Conservation (phyloP, 37 sponge, comb jelly and placozoan species). For the Ephydatia muelleri region DNA sequence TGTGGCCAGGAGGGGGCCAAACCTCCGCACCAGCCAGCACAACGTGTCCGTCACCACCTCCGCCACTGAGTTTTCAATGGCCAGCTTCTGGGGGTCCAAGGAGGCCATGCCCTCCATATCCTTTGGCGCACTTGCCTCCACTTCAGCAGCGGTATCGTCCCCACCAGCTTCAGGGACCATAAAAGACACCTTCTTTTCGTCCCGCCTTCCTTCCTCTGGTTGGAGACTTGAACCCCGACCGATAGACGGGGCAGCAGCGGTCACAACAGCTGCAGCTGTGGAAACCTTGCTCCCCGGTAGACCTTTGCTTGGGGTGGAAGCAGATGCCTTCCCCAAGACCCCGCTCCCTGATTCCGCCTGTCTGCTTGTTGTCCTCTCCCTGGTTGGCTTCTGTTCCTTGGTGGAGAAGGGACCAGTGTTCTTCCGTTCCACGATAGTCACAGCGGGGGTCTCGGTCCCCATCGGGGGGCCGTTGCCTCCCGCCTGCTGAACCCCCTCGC, state of each 20-base stretch:
- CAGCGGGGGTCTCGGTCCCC: neutral
- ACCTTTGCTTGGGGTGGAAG: neutral
- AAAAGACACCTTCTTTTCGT: constrained; percentile 1
- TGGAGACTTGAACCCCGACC: neutral
- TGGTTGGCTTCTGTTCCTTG: neutral
- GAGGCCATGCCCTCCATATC: neutral
- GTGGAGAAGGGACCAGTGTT: neutral
- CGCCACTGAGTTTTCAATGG: constrained; percentile 24
- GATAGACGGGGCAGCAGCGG: no score
- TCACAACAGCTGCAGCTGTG: no score
- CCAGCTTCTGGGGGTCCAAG: constrained; percentile 20
- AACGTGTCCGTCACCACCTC: constrained; percentile 71
- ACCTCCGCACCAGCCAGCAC: constrained; percentile 66
- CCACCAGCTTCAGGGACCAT: neutral
- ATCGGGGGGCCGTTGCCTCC: neutral
- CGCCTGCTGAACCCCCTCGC: neutral
- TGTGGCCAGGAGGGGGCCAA: constrained; percentile 76
- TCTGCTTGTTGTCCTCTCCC: neutral
- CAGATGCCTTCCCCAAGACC: neutral
- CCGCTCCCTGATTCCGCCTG: neutral
- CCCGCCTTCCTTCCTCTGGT: constrained; percentile 4
- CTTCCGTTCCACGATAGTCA: neutral
- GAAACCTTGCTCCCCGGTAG: neutral
- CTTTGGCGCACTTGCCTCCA: neutral
- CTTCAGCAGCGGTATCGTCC: no score